A percentile compares a stretch with the other conserved stretches of the same genome.
Conservation (phyloP, 2,797 vertebrate species). For the Nothura maculosa region DNA sequence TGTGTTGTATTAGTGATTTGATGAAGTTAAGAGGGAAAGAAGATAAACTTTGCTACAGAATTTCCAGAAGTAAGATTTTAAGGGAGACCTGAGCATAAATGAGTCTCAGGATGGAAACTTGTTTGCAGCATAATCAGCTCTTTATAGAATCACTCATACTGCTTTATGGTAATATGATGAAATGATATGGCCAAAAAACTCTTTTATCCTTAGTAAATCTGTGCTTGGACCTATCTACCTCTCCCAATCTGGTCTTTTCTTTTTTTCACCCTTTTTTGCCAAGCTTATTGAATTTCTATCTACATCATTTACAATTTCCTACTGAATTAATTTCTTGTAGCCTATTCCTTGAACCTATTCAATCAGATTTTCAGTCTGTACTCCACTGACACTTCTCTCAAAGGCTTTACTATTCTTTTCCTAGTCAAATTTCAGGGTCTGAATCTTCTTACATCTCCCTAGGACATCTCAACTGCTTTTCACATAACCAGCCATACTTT, state of each 20-base stretch:
- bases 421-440: background rate
- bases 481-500: background rate
- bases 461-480: background rate
- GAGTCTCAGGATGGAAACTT: background rate
- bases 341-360: conserved; percentile 37
- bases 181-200: background rate
- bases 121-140: background rate
- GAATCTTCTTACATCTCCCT: background rate
- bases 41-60: background rate
- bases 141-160: background rate
- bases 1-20: background rate
- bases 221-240: background rate
- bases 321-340: conserved; percentile 49
- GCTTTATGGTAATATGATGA: conserved; percentile 4
- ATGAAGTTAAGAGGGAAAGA: background rate
- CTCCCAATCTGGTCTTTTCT: background rate
- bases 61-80: conserved; percentile 9
- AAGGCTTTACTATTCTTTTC: background rate
- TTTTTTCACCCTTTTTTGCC: background rate
- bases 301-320: conserved; percentile 52
- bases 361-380: conserved; percentile 17
- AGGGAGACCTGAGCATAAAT: background rate
- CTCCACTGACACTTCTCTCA: conserved; percentile 25
- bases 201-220: background rate
- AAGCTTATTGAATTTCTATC: conserved; percentile 64